phyloP scores from a whole-genome alignment of 2,113 vertebrate genomes.

The Oceanodroma tethys region DNA sequence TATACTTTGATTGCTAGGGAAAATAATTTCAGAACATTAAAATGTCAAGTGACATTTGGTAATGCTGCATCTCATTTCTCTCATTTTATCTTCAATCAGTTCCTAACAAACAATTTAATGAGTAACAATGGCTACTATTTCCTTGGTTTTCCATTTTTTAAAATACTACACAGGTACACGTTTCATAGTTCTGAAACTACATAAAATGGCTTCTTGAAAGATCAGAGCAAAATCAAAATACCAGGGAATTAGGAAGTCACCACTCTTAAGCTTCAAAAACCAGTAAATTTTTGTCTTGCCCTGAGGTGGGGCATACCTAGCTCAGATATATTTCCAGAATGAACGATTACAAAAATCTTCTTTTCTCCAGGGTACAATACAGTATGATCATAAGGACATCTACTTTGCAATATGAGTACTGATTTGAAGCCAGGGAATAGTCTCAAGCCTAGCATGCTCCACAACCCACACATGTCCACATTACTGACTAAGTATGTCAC shows the following conservation, averaged over 20 bases:
- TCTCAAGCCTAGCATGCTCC: neutral
- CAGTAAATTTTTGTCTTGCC: neutral
- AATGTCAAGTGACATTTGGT: neutral
- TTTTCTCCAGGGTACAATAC: neutral
- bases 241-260: neutral
- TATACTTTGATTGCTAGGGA: slow-evolving; percentile 92
- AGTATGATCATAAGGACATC: neutral
- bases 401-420: neutral
- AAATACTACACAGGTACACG: neutral
- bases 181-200: neutral
- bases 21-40: slow-evolving; percentile 42
- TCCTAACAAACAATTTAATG: neutral
- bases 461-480: accelerated
- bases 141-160: neutral
- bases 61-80: neutral
- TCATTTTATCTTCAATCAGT: neutral
- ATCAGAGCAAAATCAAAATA: neutral
- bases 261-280: neutral
- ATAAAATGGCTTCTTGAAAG: neutral
- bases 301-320: neutral
- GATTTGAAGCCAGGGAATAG: neutral
- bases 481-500: neutral
- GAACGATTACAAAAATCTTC: neutral
- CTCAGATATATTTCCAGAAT: neutral
- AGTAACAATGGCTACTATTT: neutral